phyloP scores from a whole-genome alignment of 2,888 invertebrate genomes.

The Cotesia congregata region DNA sequence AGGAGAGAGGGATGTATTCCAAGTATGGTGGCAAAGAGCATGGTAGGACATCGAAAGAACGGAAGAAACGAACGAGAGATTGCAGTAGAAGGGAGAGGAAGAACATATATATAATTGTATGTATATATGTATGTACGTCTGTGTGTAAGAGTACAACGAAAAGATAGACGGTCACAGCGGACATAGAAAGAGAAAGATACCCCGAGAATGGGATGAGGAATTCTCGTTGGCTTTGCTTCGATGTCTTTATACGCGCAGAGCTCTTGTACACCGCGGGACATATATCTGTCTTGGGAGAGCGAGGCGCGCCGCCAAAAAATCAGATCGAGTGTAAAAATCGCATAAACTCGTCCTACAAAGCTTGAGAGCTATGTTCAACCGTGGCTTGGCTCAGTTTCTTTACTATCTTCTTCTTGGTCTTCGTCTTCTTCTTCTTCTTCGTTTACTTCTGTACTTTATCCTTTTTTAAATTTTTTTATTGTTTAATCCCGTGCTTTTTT shows the following conservation, averaged over 20 bases:
- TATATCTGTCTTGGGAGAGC: conserved; percentile 69
- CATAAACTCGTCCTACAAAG: conserved; percentile 69
- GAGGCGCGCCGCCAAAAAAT: conserved; percentile 70
- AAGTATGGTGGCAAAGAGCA: conserved; percentile 67
- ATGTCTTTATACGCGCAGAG: conserved; percentile 70
- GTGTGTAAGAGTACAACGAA: conserved; percentile 37
- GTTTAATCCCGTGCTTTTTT: conserved; percentile 29
- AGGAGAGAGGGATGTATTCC: conserved; percentile 57
- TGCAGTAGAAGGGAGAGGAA: conserved; percentile 36
- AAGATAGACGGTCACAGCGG: conserved; percentile 38
- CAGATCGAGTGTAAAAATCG: conserved; percentile 71
- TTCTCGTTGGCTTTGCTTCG: conserved; percentile 70
- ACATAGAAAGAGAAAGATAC: conserved; percentile 50
- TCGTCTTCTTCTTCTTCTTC: conserved; percentile 33
- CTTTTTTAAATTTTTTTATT: conserved; percentile 35
- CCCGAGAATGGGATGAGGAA: conserved; percentile 68
- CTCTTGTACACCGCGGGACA: conserved; percentile 69
- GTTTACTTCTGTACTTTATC: conserved; percentile 37
- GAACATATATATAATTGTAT: conserved; percentile 24
- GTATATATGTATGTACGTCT: conserved; percentile 21
- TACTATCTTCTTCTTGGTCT: conserved; percentile 34
- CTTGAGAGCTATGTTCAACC: conserved; percentile 63
- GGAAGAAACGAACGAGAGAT: conserved; percentile 41
- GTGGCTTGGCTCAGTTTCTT: conserved; percentile 49
- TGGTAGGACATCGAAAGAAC: conserved; percentile 59